These are phyloP conservation scores for Acromyrmex echinatior DNA, from an alignment of 1,140 invertebrate species.

Conservation along the genomic window DNA sequence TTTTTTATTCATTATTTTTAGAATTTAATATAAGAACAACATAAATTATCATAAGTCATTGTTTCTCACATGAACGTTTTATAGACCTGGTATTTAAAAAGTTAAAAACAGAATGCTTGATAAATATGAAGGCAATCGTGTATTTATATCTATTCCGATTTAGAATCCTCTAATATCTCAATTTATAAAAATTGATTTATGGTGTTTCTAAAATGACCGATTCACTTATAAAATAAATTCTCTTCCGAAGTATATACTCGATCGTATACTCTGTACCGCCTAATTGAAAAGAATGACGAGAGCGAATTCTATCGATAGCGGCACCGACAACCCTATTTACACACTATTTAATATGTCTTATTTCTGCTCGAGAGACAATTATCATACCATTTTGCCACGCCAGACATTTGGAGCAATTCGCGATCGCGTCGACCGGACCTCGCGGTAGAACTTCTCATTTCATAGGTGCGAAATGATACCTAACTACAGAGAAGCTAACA, in stretches of 20 bases:
- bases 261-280: background rate
- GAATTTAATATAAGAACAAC: no score
- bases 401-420: slow-evolving; percentile 4
- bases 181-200: no score
- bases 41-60: no score
- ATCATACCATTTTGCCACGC: slow-evolving; percentile 29
- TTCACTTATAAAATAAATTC: background rate
- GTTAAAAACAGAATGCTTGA: no score
- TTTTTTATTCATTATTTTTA: no score
- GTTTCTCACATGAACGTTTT: no score
- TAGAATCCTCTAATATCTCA: no score
- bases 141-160: no score
- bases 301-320: slow-evolving; percentile 30
- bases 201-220: no score
- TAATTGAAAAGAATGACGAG: slow-evolving; percentile 46
- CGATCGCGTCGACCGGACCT: slow-evolving; percentile 9
- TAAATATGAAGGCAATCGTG: no score
- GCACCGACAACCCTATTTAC: slow-evolving; percentile 43
- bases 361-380: slow-evolving; percentile 40
- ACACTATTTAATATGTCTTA: slow-evolving; percentile 28
- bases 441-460: slow-evolving; percentile 17
- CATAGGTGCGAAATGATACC: slow-evolving; percentile 53
- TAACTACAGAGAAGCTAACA: slow-evolving; percentile 49
- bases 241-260: background rate
- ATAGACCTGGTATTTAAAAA: no score